These are phyloP conservation scores for Capitulum mitella DNA, from an alignment of 2,888 invertebrate species.

Conservation along the genomic window DNA sequence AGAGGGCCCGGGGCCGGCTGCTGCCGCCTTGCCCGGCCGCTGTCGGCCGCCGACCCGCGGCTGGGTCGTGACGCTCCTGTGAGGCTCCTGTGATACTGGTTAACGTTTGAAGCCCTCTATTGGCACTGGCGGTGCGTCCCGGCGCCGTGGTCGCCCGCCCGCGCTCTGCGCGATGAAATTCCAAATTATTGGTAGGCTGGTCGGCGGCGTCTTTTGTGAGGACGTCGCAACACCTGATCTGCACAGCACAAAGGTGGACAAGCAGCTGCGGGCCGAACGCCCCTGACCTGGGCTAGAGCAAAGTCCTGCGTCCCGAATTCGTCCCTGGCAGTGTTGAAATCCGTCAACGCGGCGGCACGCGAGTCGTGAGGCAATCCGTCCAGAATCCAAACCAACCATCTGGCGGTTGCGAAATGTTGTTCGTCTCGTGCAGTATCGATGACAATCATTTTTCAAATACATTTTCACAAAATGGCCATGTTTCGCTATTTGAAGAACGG, in stretches of 20 bases:
- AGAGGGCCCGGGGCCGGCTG: no score
- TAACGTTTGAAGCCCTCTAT: background rate
- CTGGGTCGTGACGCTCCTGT: background rate
- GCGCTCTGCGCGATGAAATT: background rate
- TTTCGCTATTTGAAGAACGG: no score
- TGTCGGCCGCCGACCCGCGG: background rate
- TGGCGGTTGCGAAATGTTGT: background rate
- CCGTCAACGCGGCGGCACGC: background rate
- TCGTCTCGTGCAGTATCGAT: background rate
- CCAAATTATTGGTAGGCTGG: background rate
- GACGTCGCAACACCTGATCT: background rate
- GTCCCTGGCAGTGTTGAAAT: background rate
- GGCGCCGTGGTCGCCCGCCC: background rate
- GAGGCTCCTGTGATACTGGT: background rate
- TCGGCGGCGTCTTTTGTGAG: background rate
- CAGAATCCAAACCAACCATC: no score
- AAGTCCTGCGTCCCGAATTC: background rate
- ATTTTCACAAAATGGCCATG: slow-evolving; percentile 1
- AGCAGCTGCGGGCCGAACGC: background rate
- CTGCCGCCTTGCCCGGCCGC: background rate
- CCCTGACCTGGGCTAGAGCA: background rate
- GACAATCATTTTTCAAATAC: slow-evolving; percentile 17
- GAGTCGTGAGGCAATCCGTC: background rate
- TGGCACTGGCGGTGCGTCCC: background rate
- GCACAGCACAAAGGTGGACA: no score